phyloP scores from a whole-genome alignment of 2,888 invertebrate species.

The Polydrusus tereticollis region DNA sequence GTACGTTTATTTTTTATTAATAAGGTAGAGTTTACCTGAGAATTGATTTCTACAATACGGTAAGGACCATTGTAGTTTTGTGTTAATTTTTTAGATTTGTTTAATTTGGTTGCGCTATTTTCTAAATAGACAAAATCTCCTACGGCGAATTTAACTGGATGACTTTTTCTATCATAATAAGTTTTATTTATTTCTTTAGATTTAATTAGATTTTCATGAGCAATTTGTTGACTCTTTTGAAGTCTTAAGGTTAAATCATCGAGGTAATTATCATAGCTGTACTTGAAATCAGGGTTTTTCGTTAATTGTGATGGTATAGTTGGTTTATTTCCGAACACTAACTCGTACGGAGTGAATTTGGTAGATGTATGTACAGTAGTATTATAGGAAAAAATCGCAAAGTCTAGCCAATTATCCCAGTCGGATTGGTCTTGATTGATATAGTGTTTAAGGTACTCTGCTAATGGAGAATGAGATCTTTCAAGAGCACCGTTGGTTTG shows the following conservation, averaged over 20 bases:
- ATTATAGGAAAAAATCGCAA: slow-evolving; percentile 60
- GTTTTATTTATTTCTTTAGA: slow-evolving; percentile 53
- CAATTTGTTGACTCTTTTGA: slow-evolving; percentile 51
- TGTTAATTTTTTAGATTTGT: slow-evolving; percentile 40
- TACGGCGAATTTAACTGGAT: slow-evolving; percentile 24
- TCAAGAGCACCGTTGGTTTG: slow-evolving; percentile 59
- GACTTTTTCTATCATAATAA: slow-evolving; percentile 50
- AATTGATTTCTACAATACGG: slow-evolving; percentile 33
- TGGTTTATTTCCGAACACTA: slow-evolving; percentile 54
- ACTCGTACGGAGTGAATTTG: slow-evolving; percentile 57
- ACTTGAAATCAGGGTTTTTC: slow-evolving; percentile 50
- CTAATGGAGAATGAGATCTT: slow-evolving; percentile 58
- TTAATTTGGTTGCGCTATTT: slow-evolving; percentile 24
- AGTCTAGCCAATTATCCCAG: slow-evolving; percentile 59
- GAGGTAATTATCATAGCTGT: slow-evolving; percentile 54
- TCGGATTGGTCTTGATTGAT: slow-evolving; percentile 57
- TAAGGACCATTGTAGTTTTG: slow-evolving; percentile 47
- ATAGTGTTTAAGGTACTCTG: slow-evolving; percentile 60
- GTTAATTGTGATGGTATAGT: not conserved
- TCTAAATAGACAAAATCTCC: slow-evolving; percentile 38
- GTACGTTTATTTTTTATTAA: slow-evolving; percentile 40
- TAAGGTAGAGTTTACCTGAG: slow-evolving; percentile 41
- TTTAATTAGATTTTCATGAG: slow-evolving; percentile 48
- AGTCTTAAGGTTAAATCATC: slow-evolving; percentile 50
- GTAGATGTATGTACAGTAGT: slow-evolving; percentile 57